Base-by-base conservation (phyloP, 2,797 vertebrate genomes). In the Esox lucius region DNA sequence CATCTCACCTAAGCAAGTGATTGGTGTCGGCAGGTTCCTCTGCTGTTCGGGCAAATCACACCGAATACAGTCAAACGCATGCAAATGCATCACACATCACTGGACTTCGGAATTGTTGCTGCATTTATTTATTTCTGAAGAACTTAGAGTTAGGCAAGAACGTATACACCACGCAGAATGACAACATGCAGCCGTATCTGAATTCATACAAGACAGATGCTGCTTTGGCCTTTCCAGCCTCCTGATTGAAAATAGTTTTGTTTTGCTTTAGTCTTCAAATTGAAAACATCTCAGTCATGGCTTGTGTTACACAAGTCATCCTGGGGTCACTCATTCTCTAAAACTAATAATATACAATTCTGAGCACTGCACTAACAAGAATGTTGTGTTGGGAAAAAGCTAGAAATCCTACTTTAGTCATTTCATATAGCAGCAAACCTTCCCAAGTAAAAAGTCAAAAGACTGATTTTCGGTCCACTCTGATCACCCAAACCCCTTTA, bases 401-500 rank as follows among this genome's bases (percentile, higher is more conserved):
- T 71, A 61, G 31, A 71, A 35, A 39, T 24, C 15, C 28, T 71
- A 28, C 12, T 33, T 42, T 33, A 42, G 53, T 24, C n/a, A 28
- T n/a, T 22, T 24, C 12, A 33, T 8, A 42, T 61, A 62, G 70
- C 33, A 71, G 70, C 70, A 13, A 61, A 61, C 19, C n/a, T 42
- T 42, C 11, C 53, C 33, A 16, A 39, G 6, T 24, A 72, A n/a
- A 12, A 61, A 61, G 70, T 59, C 53, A 71, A 59, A 46, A 75
- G 13, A 76, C 70, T 64, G 42, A 70, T 73, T 46, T 75, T 49
- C 67, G 16, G 68, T 74, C 77, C 71, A 49, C 56, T 31, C 28
- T 70, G 64, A 49, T 62, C 46, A 77, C 72, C 75, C 78, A 77
- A 81, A 78, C 19, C 76, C 56, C 76, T 83, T 82, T 83, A 35